Evolutionary conservation across 2,113 vertebrate species (phyloP), one percentile per base, ranked within the genome.

Genomic region (Plecturocebus donacophilus): DNA sequence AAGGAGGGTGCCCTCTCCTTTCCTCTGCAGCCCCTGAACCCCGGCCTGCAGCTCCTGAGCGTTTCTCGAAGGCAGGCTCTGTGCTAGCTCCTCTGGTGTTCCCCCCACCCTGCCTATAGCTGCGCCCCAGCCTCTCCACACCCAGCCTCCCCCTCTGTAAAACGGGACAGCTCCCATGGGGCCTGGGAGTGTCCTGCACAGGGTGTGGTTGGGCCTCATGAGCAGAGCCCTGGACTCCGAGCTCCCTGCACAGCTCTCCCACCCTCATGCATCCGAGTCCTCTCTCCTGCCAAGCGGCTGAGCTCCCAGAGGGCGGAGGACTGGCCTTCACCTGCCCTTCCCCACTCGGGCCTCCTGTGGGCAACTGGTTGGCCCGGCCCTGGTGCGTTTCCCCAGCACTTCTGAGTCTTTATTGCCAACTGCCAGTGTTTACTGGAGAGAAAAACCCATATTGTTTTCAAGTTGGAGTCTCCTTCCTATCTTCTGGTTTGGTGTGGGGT

Each of bases 401-500:
- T 13, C 9, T 27, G n/a, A 42, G 17, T 35, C 25, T 61, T n/a
- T 21, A 2, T 0, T 10, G 21, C 20, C 14, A 5, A 0, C 32
- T 3, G 40, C 71, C 4, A 1, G 6, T 6, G 49, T 52, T 35
- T 1, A 8, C 40, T 3, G 32, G 10, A 25, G 0, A 4, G 5
- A 6, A 64, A 12, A 6, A 16, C 7, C 4, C 1, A 0, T 2
- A 0, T 1, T 1, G 19, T n/a, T 32, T 68, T 21, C 0, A 32
- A 40, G 56, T 5, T 5, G 2, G 58, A 17, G 8, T 40, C 9
- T 56, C 11, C 12, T 32, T 6, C 25, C 25, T 58, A 5, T 6
- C 35, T 20, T 47, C 8, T 42, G 38, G 6, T 12, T 35, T 8
- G 2, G 76, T 1, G 6, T 17, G 16, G 42, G 52, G 27, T 56